phyloP scores from a whole-genome alignment of 2,113 vertebrate genomes.

The Todiramphus saurophagus region DNA sequence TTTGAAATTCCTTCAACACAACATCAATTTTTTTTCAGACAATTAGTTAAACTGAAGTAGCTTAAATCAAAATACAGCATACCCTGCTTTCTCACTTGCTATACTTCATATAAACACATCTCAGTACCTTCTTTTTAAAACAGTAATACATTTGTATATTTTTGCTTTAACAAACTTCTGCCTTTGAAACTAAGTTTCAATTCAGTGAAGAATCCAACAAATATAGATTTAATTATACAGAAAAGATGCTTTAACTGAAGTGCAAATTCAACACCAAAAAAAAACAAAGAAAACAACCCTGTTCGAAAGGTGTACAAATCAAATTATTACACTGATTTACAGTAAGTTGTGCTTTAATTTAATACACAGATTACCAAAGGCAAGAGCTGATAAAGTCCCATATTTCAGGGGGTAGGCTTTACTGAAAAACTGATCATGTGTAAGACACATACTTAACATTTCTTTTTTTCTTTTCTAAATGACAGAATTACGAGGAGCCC shows the following conservation, averaged over 20 bases:
- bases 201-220: slow-evolving; percentile 31
- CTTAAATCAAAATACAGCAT: background rate
- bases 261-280: slow-evolving; percentile 60
- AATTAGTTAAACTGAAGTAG: background rate
- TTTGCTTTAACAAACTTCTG: slow-evolving; percentile 37
- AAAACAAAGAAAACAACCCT: slow-evolving; percentile 39
- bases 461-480: background rate
- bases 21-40: background rate
- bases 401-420: slow-evolving; percentile 10
- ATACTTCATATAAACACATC: background rate
- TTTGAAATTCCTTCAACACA: background rate
- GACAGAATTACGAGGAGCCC: background rate
- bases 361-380: slow-evolving; percentile 52
- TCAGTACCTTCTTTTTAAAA: background rate
- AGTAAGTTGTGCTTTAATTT: slow-evolving; percentile 60
- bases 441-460: background rate
- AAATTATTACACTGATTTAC: slow-evolving; percentile 58
- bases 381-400: slow-evolving; percentile 34
- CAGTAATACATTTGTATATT: background rate
- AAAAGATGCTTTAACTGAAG: slow-evolving; percentile 45
- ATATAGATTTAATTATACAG: slow-evolving; percentile 47
- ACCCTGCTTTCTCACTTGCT: slow-evolving; percentile 6
- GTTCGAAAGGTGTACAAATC: slow-evolving; percentile 47
- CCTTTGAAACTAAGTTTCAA: slow-evolving; percentile 44
- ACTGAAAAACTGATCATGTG: slow-evolving; percentile 4